These are phyloP conservation scores for Meandrusa payeni DNA, from an alignment of 2,888 invertebrate genomes.

Conservation along the genomic window DNA sequence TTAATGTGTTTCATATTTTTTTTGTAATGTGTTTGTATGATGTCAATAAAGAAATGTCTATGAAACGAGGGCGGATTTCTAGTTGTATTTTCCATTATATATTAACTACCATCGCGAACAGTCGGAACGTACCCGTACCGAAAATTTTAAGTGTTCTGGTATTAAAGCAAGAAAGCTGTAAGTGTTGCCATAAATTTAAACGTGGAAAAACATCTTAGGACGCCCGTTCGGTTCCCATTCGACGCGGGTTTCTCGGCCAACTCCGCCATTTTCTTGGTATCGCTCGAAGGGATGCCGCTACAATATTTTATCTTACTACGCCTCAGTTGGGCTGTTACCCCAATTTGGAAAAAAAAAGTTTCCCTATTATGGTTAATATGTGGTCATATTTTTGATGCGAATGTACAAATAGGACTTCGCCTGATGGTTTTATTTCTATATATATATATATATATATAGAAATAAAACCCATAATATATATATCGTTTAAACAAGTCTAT, in stretches of 20 bases:
- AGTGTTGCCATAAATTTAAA: constrained; percentile 70
- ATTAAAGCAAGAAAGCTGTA: constrained; percentile 54
- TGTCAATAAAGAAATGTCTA: too few relatives aligned
- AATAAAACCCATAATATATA: too few relatives aligned
- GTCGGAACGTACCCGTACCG: constrained; percentile 33
- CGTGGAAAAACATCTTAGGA: constrained; percentile 58
- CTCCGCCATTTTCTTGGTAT: constrained; percentile 13
- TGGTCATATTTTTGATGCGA: too few relatives aligned
- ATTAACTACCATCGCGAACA: constrained; percentile 33
- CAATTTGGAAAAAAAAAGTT: constrained; percentile 18
- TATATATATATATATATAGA: too few relatives aligned
- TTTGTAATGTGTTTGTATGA: too few relatives aligned
- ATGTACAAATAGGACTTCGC: too few relatives aligned
- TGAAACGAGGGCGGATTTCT: too few relatives aligned
- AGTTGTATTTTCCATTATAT: too few relatives aligned
- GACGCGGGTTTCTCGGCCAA: constrained; percentile 34
- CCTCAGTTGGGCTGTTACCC: constrained; percentile 14
- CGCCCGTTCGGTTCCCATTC: constrained; percentile 43
- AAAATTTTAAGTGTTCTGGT: constrained; percentile 64
- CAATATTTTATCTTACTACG: constrained; percentile 22
- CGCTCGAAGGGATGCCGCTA: constrained; percentile 18
- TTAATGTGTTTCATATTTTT: too few relatives aligned
- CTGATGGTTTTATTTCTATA: too few relatives aligned
- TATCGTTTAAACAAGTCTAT: too few relatives aligned
- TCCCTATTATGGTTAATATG: constrained; percentile 12